Evolutionary conservation across 1,140 invertebrate species (phyloP), one percentile per base, ranked within the genome.

Genomic region (Eubasilissa regina): DNA sequence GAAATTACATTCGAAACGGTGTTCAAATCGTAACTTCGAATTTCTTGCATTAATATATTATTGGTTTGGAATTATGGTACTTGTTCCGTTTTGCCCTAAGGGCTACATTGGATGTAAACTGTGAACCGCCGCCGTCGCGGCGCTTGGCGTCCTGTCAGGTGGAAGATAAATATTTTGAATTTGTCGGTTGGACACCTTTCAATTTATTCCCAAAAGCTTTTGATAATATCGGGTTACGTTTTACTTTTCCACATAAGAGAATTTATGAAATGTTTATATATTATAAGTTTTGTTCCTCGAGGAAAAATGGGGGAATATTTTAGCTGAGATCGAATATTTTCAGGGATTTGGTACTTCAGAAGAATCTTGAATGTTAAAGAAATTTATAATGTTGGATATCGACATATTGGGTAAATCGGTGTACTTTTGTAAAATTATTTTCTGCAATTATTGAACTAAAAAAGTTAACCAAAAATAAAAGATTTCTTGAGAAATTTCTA

Each of bases 81-180:
- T 70, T 53, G 48, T 70, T 53, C 44, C 66, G 17, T 25, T 70
- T 70, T 25, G 66, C 45, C 66, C 66, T 70, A 70, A 48, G 47
- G 66, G 66, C 66, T 53, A 70, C 51, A 78, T 78, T 60, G n/a
- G 47, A 78, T 78, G 70, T 44, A 60, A 78, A 70, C 15, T 78
- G 64, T 44, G 64, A 78, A 56, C 51, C 17, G 76, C 17, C 53
- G 68, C 44, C 66, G 66, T 19, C 73, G 56, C 53, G 58, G 66
- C 47, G 77, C 19, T 44, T n/a, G 48, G 53, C 66, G 68, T 11
- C 53, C 44, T 53, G 66, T 73, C 35, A 55, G 68, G 76, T 78
- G 55, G 55, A 78, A 78, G 76, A 68, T 70, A 78, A 78, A 78
- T 78, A 78, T 78, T 78, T 70, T 78, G 76, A 78, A 56, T 78